Conservation (phyloP, 2,888 invertebrate genomes). For the Pandemis heparana region DNA sequence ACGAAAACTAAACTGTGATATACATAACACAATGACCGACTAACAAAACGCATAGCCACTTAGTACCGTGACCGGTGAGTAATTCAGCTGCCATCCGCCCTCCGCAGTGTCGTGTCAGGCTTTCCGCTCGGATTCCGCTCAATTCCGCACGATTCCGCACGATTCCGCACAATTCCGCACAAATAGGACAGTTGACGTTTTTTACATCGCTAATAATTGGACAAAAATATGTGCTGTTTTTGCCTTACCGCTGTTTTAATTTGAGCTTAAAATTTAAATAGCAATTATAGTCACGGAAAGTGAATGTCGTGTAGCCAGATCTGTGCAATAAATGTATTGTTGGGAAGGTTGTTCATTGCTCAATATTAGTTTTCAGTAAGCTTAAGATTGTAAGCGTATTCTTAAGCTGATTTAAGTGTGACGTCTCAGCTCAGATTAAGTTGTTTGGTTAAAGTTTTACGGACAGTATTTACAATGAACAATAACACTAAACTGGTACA, state of each 20-base stretch:
- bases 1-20: background rate
- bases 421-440: no score
- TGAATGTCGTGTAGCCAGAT: background rate
- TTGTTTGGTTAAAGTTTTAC: no score
- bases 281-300: no score
- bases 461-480: no score
- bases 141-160: conserved; percentile 30
- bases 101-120: conserved; percentile 47
- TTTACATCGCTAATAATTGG: conserved; percentile 21
- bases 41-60: conserved; percentile 22
- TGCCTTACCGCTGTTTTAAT: background rate
- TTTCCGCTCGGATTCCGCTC: conserved; percentile 46
- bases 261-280: background rate
- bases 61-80: conserved; percentile 38
- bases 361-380: no score
- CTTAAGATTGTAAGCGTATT: no score
- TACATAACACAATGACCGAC: background rate
- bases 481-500: no score
- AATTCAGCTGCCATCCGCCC: conserved; percentile 42
- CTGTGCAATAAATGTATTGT: no score
- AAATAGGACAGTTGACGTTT: conserved; percentile 30
- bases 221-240: background rate
- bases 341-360: no score
- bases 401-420: no score
- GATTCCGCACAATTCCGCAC: conserved; percentile 39